Evolutionary conservation across 2,888 invertebrate genomes (phyloP), one percentile per base, ranked within the genome.

Genomic region (Gymnosoma rotundatum): DNA sequence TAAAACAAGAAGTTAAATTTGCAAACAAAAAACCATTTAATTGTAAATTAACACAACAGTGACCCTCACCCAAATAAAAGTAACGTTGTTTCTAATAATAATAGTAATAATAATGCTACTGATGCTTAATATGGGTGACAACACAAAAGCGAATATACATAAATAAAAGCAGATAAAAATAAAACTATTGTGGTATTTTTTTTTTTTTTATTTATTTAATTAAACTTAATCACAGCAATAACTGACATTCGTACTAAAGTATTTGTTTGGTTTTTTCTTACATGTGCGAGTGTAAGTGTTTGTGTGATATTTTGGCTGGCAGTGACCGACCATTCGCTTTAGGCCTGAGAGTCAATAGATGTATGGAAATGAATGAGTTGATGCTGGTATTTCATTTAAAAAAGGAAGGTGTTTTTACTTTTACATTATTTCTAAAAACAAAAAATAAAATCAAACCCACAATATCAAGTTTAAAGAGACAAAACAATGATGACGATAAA

Each of bases 51-150:
- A 36, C 32, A 66, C 73, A 60, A 73, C 21, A 73, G 75, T 78
- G 83, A 84, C 83, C 83, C 83, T 84, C 83, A 84, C 83, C 84
- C 78, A 84, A 78, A 78, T 79, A 83, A 12, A 8, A 21, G 32
- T 72, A 52, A 67, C 73, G 58, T 54, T 73, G 21, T 52, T 60
- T 38, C 63, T 48, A 48, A 52, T 50, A 18, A 3, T 56, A 58
- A 52, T 50, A 18, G 1, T 56, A 58, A 8, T 56, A 58, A 8
- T 50, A 18, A 42, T 12, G 42, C 32, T 66, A 58, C 25, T 54
- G 20, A 52, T 60, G 56, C 70, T 32, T 56, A 70, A 63, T 61
- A 69, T 25, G 36, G 32, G 38, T 73, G 42, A 60, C 45, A 50
- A 20, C 20, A 54, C 48, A 38, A 58, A 64, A 48, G n/a, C 73